Evolutionary conservation across 2,888 invertebrate species (phyloP), one percentile per base, ranked within the genome.

Genomic region (Melinaea menophilus): DNA sequence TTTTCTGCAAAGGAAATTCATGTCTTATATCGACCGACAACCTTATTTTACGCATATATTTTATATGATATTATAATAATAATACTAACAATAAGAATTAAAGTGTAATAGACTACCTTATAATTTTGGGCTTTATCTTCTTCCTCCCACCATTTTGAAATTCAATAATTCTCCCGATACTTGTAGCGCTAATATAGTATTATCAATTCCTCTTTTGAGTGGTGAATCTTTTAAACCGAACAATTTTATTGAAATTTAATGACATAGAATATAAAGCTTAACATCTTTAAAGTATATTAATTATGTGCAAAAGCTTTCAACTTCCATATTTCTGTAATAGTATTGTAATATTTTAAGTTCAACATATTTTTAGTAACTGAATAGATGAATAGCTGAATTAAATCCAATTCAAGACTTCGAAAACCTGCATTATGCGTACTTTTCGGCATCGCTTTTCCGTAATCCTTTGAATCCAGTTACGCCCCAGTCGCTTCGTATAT

Each of bases 111-210:
- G 46, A 56, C 31, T 73, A 85, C 85, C 74, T 79, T 72, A 67
- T 87, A 86, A 57, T 76, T 69, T 5, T 63, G 70, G 0, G 82
- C 79, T 69, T 93, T 94, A 59, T 94, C 91, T 74, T 92, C 92
- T 65, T 93, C 89, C 75, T 94, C 94, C 98, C 98, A 99, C 98
- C 98, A 99, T 83, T 94, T 95, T 55, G 93, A 99, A 80, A 54
- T 92, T 89, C 51, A 92, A 93, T 5, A 99, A 90, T 56, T 92
- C 90, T 0, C 97, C 97, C 61, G 93, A 93, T 84, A 99, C 98
- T 90, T 98, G 98, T 58, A 99, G 91, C 75, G 93, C 93, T 56
- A 99, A 89, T 67, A 99, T 95, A 2, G 97, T 96, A 64, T 94
- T 94, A 74, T 96, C 97, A 60, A 99, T 93, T 46, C 90, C 86